A percentile compares a stretch with the other conserved stretches of the same genome.
Evolutionary conservation across 2,797 vertebrate species (phyloP).

Genomic region (Hipposideros larvatus): DNA sequence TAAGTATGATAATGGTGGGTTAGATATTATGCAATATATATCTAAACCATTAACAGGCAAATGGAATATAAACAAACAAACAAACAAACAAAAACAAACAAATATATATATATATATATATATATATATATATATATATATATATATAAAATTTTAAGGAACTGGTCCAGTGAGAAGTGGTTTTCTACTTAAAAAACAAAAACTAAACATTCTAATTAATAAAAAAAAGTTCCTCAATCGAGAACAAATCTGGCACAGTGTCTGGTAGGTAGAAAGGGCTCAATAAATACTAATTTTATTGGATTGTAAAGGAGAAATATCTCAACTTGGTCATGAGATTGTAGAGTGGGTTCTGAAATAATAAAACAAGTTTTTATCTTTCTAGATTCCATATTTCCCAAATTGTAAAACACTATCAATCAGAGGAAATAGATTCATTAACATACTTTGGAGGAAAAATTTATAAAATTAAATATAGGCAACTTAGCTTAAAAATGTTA

Average conservation of each 20-base stretch:
- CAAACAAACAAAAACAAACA: rapidly evolving
- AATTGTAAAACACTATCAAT: background rate
- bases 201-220: background rate
- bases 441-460: background rate
- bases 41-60: conserved; percentile 83
- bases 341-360: background rate
- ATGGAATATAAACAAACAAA: conserved; percentile 80
- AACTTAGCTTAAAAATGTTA: conserved; percentile 4
- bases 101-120: too few species aligned
- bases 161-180: background rate
- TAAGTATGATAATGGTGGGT: too few species aligned
- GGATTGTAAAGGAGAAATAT: background rate
- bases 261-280: background rate
- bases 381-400: background rate
- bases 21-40: conserved; percentile 75
- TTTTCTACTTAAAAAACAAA: background rate
- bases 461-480: background rate
- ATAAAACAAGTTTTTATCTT: background rate
- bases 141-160: background rate
- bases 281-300: background rate
- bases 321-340: background rate
- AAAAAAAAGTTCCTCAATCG: background rate
- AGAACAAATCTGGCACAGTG: background rate
- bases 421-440: background rate
- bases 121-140: too few species aligned